A percentile compares a stretch with the other conserved stretches of the same genome.
These are phyloP conservation scores for Lethocerus indicus DNA, from an alignment of 1,140 invertebrate species.

Conservation along the genomic window DNA sequence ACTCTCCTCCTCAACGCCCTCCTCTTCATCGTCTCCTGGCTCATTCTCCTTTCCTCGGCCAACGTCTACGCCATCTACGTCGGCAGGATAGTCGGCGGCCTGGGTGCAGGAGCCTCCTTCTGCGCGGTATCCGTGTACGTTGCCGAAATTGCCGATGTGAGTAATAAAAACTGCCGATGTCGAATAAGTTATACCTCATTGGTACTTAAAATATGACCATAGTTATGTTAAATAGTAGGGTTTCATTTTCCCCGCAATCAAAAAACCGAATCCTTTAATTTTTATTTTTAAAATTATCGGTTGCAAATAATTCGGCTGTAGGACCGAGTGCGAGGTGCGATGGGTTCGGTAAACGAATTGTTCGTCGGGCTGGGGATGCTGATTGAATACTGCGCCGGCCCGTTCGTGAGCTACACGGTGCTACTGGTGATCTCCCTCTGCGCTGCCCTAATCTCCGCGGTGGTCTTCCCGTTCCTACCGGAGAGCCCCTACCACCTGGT, in stretches of 20 bases:
- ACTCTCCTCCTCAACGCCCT: neutral
- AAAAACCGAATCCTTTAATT: neutral
- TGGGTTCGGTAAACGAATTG: neutral
- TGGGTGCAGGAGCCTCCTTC: neutral
- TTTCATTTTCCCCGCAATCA: too few relatives aligned
- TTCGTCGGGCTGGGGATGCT: neutral
- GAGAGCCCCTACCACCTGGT: too few relatives aligned
- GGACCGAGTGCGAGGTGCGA: neutral
- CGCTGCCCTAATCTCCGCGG: too few relatives aligned
- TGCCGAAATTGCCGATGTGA: neutral
- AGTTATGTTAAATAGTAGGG: too few relatives aligned
- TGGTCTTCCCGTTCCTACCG: too few relatives aligned
- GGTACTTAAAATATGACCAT: too few relatives aligned
- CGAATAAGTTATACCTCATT: too few relatives aligned
- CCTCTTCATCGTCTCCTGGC: neutral
- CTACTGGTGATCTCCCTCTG: too few relatives aligned
- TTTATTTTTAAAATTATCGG: neutral
- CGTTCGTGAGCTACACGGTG: neutral
- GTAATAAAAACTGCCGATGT: neutral
- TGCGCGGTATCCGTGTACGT: neutral
- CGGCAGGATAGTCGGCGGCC: neutral
- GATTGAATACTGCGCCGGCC: neutral
- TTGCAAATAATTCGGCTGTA: neutral
- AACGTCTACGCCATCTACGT: neutral
- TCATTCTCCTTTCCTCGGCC: neutral